Evolutionary conservation across 2,113 vertebrate species (phyloP).

Genomic region (Oncorhynchus tshawytscha): DNA sequence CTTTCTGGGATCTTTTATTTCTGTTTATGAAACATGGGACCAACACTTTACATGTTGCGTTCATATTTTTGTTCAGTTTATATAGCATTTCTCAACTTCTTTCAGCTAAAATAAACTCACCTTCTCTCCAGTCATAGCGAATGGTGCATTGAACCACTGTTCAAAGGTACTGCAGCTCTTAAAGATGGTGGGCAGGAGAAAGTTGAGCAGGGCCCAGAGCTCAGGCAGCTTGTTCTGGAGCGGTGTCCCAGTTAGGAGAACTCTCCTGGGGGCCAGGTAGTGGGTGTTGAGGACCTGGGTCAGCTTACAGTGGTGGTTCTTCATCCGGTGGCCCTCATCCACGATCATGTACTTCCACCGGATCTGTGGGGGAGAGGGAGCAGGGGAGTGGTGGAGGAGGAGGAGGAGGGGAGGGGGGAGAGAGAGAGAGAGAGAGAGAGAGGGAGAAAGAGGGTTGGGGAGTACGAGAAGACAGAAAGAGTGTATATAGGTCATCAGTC

Average conservation of each 20-base stretch:
- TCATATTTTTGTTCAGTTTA: no score
- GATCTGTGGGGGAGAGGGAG: constrained; percentile 71
- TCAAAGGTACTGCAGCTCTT: constrained; percentile 98
- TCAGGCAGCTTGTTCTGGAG: constrained; percentile 96
- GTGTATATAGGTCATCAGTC: no score
- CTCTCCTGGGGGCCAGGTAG: constrained; percentile 89
- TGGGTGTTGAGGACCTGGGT: constrained; percentile 97
- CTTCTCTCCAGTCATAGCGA: constrained; percentile 98
- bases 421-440: neutral
- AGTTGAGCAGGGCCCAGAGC: constrained; percentile 96
- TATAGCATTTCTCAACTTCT: no score
- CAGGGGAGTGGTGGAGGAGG: no score
- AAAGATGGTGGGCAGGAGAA: constrained; percentile 97
- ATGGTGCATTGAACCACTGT: constrained; percentile 97
- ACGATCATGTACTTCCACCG: constrained; percentile 99
- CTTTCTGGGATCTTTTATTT: no score
- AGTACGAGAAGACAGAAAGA: constrained; percentile 25
- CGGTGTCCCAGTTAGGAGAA: constrained; percentile 90
- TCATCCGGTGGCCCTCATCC: constrained; percentile 97
- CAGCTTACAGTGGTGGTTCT: constrained; percentile 98
- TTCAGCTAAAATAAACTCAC: constrained; percentile 51
- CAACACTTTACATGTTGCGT: no score
- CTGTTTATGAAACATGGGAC: no score
- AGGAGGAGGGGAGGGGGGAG: no score
- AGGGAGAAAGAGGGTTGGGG: constrained; percentile 50